Percentiles rank a stretch among this genome's conserved stretches.
phyloP scores from a whole-genome alignment of 2,113 vertebrate species.

The Pelmatolapia mariae region DNA sequence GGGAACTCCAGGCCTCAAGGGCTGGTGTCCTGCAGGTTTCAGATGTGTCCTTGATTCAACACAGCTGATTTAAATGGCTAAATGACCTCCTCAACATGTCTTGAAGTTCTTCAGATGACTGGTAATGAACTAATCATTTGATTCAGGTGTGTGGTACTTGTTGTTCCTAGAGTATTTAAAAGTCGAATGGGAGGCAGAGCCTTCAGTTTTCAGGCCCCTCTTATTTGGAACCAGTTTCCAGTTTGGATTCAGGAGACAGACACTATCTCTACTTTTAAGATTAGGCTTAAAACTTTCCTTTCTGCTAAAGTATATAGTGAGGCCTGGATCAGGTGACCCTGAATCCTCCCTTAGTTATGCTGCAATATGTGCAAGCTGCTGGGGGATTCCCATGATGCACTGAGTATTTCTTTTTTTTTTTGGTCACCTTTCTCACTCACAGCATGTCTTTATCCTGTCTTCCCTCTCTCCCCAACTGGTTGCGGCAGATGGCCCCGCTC shows the following conservation, averaged over 20 bases:
- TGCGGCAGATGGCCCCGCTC: fast-evolving
- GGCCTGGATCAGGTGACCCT: neutral
- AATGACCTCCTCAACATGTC: neutral
- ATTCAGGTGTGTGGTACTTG: neutral
- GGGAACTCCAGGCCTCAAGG: neutral
- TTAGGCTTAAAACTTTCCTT: neutral
- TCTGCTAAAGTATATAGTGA: fast-evolving
- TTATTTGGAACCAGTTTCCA: neutral
- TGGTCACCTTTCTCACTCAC: fast-evolving
- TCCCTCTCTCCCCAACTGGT: neutral
- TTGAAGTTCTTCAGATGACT: neutral
- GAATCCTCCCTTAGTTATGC: neutral
- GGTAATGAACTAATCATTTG: neutral
- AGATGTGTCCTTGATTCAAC: neutral
- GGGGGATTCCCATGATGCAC: neutral
- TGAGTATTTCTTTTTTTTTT: neutral
- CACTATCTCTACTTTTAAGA: fast-evolving
- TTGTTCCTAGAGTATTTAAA: neutral
- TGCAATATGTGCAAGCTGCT: neutral
- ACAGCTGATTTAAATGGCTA: neutral
- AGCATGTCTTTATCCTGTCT: neutral
- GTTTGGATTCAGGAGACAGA: fast-evolving
- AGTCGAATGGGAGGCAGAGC: neutral
- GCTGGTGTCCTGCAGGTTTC: neutral
- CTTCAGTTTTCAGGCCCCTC: neutral